Evolutionary conservation across 2,888 invertebrate species (phyloP).

Genomic region (Malthinus seriepunctatus): DNA sequence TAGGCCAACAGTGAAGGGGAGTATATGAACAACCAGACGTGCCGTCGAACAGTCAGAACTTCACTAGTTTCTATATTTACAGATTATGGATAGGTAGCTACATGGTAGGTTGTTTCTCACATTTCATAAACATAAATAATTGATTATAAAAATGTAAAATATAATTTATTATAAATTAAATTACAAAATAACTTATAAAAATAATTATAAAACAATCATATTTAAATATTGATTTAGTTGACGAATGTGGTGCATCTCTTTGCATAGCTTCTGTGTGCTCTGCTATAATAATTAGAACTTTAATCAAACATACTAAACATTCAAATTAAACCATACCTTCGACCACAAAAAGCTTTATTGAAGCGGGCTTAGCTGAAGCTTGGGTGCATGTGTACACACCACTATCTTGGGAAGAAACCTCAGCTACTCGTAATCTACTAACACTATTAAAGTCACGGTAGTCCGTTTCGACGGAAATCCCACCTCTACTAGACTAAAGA

Average conservation of each 20-base stretch:
- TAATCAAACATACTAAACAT: slow-evolving; percentile 1
- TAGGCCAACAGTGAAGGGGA: too few species aligned
- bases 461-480: slow-evolving; percentile 67
- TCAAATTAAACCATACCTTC: slow-evolving; percentile 58
- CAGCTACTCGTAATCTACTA: slow-evolving; percentile 64
- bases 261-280: slow-evolving; percentile 68
- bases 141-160: not conserved
- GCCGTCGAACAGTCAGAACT: too few species aligned
- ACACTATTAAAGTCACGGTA: slow-evolving; percentile 62
- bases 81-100: too few species aligned
- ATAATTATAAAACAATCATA: too few species aligned
- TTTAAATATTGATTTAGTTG: not conserved
- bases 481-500: slow-evolving; percentile 58
- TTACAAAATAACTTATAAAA: not conserved
- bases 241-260: slow-evolving; percentile 55
- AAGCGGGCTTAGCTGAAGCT: slow-evolving; percentile 61
- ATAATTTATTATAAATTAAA: not conserved
- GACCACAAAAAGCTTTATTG: slow-evolving; percentile 65
- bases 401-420: slow-evolving; percentile 59
- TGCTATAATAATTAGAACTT: slow-evolving; percentile 52
- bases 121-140: not conserved
- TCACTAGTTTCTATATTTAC: too few species aligned
- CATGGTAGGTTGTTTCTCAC: not conserved
- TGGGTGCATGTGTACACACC: slow-evolving; percentile 70
- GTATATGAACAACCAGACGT: too few species aligned